Evolutionary conservation across 1,140 invertebrate species (phyloP).

Genomic region (Cotesia vestalis): DNA sequence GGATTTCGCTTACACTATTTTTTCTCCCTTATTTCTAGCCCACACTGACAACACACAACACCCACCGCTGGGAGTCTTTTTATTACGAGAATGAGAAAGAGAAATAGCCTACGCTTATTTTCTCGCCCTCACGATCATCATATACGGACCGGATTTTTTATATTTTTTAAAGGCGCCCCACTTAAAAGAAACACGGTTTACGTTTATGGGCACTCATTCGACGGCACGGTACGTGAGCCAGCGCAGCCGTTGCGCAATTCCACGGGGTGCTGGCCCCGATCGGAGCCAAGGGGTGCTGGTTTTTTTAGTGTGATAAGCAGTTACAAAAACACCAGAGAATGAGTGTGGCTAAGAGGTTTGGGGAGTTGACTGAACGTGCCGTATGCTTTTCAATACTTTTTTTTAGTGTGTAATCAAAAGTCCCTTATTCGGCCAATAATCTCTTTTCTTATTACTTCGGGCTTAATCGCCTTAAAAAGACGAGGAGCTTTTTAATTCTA

Average conservation of each 20-base stretch:
- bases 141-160: conserved; percentile 57
- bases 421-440: neutral
- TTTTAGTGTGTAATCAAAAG: neutral
- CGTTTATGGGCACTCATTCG: conserved; percentile 65
- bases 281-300: conserved; percentile 33
- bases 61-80: conserved; percentile 25
- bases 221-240: conserved; percentile 46
- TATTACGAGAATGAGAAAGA: conserved; percentile 26
- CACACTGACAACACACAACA: conserved; percentile 6
- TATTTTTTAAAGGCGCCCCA: conserved; percentile 62
- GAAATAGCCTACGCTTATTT: conserved; percentile 26
- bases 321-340: conserved; percentile 47
- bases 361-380: conserved; percentile 10
- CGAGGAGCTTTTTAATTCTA: too few relatives aligned
- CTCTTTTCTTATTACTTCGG: neutral
- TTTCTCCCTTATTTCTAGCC: conserved; percentile 30
- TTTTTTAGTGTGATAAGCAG: conserved; percentile 55
- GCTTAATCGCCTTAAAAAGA: neutral
- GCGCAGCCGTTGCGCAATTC: conserved; percentile 51
- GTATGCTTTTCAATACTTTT: conserved; percentile 1
- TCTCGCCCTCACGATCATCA: conserved; percentile 45
- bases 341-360: neutral
- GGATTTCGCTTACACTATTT: conserved; percentile 37
- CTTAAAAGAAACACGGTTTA: conserved; percentile 66
- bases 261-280: conserved; percentile 34